Conservation (phyloP, 2,113 vertebrate species). For the Hoplias malabaricus region DNA sequence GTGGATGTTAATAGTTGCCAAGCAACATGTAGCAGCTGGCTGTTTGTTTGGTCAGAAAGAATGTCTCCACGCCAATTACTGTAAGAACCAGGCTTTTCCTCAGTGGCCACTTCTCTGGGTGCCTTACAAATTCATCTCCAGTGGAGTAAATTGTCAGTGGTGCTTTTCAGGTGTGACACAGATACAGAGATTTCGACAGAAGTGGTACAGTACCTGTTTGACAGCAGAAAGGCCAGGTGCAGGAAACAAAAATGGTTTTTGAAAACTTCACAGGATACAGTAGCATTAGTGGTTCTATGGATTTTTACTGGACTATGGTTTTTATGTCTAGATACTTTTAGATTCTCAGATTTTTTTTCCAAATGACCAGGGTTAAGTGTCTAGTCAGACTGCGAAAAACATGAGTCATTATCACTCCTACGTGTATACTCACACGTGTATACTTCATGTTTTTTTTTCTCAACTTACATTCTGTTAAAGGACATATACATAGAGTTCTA, state of each 20-base stretch:
- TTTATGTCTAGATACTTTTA: neutral
- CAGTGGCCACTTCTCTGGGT: neutral
- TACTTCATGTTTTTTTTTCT: neutral
- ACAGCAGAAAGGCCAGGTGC: neutral
- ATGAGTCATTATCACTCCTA: neutral
- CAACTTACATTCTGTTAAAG: neutral
- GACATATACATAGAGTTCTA: neutral
- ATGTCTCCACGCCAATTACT: slow-evolving; percentile 55
- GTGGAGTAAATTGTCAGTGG: slow-evolving; percentile 1
- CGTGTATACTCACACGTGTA: neutral
- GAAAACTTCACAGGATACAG: neutral
- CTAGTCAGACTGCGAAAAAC: slow-evolving; percentile 11
- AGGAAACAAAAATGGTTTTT: too few species aligned
- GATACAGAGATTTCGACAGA: neutral
- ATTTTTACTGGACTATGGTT: neutral
- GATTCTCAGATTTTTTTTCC: slow-evolving; percentile 4
- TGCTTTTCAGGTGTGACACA: neutral
- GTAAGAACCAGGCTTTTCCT: slow-evolving; percentile 42
- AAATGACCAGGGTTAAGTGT: slow-evolving; percentile 1
- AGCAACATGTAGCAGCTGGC: slow-evolving; percentile 59
- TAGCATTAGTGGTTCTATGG: neutral
- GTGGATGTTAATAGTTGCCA: slow-evolving; percentile 66
- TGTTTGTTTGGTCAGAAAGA: slow-evolving; percentile 51
- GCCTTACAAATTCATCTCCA: slow-evolving; percentile 34
- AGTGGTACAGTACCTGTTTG: slow-evolving; percentile 17